Percentiles rank a stretch among this genome's conserved stretches.
Conservation (phyloP, 2,113 vertebrate species). For the Leucosticte australis region DNA sequence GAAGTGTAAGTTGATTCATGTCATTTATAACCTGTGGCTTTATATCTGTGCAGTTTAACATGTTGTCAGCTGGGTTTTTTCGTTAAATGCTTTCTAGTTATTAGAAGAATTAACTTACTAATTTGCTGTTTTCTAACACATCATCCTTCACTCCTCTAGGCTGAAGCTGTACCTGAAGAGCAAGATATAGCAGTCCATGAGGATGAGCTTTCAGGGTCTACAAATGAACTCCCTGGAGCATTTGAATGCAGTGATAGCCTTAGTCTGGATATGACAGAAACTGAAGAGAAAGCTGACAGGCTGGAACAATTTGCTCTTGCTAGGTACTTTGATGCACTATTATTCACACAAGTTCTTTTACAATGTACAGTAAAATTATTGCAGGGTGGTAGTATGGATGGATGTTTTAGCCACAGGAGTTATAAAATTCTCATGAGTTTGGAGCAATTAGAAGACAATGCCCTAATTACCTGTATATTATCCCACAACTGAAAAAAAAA, state of each 20-base stretch:
- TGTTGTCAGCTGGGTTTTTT: not conserved
- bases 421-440: not conserved
- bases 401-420: not conserved
- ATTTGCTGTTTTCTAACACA: conserved; percentile 24
- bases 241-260: conserved; percentile 82
- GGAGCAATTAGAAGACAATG: not conserved
- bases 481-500: not conserved
- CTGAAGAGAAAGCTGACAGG: conserved; percentile 77
- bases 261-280: conserved; percentile 79
- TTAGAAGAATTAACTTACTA: not conserved
- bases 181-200: conserved; percentile 80
- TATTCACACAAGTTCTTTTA: not conserved
- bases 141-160: conserved; percentile 57
- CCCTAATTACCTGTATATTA: not conserved
- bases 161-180: conserved; percentile 76
- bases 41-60: not conserved
- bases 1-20: not conserved
- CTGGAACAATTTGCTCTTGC: conserved; percentile 81
- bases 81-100: not conserved
- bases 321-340: conserved; percentile 72
- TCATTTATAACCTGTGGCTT: not conserved
- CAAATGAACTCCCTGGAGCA: conserved; percentile 81
- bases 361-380: not conserved
- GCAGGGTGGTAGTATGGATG: not conserved
- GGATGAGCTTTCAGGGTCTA: conserved; percentile 82